Evolutionary conservation across 2,888 invertebrate genomes (phyloP), one percentile per base, ranked within the genome.

Genomic region (Drosophila buzzatii): DNA sequence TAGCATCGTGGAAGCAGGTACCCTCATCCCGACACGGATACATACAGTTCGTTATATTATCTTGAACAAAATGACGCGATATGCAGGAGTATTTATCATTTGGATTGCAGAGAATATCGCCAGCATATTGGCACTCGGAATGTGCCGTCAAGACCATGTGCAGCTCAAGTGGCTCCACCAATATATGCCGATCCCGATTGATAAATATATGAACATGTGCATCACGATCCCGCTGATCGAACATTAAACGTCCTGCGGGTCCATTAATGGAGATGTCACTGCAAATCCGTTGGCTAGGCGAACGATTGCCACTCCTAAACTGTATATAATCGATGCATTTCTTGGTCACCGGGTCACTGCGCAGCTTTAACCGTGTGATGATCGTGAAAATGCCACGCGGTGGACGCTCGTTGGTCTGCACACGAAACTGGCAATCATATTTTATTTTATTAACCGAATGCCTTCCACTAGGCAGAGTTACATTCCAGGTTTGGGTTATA

Each of bases 21-120:
- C 88, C 89, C 58, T 93, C 92, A 73, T 93, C 93, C 0, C 86
- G 89, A 56, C 92, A 93, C 2, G 92, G 92, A 71, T 80, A 91
- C 82, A 92, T 83, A 42, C 93, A 93, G 55, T 93, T 93, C 2
- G 92, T 91, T 35, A 92, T 79, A 55, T 92, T 92, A 67, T 93
- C 93, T n/a, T 90, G 88, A 9, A 91, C 91, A 76, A 93, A 92
- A 61, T 91, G 82, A 0, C 91, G 85, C 10, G 92, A 92, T 59
- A 93, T 93, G 73, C 93, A 93, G 1, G 92, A 91, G 55, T 90
- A 81, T 23, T 79, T 83, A 57, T 92, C 85, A 18, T 81, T 86
- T 3, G 91, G 91, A 63, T 92, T 81, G 61, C 93, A 93, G 2
- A 88, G 70, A 45, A 92, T 91, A 61, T 91, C 91, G 0, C 90